A percentile compares a stretch with the other conserved stretches of the same genome.
Evolutionary conservation across 2,113 vertebrate genomes (phyloP).

Genomic region (Sebastes schlegelii): DNA sequence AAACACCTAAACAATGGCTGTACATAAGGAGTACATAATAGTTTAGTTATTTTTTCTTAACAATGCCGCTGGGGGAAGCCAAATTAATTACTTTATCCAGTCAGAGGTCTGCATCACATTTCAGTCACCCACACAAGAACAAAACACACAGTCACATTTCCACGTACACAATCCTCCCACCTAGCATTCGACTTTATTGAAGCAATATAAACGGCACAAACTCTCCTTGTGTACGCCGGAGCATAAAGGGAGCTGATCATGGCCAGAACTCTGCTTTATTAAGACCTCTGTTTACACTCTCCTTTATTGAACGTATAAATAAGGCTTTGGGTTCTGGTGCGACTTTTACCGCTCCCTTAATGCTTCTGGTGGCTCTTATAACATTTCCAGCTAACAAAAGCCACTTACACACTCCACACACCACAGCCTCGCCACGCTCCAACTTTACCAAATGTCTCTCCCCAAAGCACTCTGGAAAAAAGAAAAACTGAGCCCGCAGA

Average conservation of each 20-base stretch:
- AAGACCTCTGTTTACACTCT: slow-evolving; percentile 77
- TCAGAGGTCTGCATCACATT: slow-evolving; percentile 42
- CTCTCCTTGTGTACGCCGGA: slow-evolving; percentile 60
- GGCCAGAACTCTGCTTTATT: slow-evolving; percentile 71
- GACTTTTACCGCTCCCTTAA: slow-evolving; percentile 73
- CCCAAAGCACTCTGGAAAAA: slow-evolving; percentile 23
- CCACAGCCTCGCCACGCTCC: slow-evolving; percentile 11
- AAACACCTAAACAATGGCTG: slow-evolving; percentile 27
- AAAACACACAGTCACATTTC: slow-evolving; percentile 27
- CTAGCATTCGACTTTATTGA: slow-evolving; percentile 67
- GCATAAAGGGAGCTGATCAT: slow-evolving; percentile 60
- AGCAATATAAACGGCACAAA: slow-evolving; percentile 75
- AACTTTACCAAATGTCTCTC: slow-evolving; percentile 55
- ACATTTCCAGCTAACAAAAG: slow-evolving; percentile 68
- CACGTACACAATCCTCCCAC: slow-evolving; percentile 38
- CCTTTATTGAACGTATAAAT: slow-evolving; percentile 82
- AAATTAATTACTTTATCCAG: slow-evolving; percentile 33
- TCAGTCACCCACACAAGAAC: slow-evolving; percentile 32
- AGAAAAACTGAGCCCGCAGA: slow-evolving; percentile 54
- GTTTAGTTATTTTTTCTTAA: slow-evolving; percentile 18
- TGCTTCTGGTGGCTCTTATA: slow-evolving; percentile 63
- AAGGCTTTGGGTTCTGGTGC: slow-evolving; percentile 57
- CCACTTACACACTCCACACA: slow-evolving; percentile 52
- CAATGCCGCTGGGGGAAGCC: slow-evolving; percentile 10
- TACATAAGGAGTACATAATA: not conserved